Base-by-base conservation (phyloP, 2,888 invertebrate genomes). In the Tipula confusa region DNA sequence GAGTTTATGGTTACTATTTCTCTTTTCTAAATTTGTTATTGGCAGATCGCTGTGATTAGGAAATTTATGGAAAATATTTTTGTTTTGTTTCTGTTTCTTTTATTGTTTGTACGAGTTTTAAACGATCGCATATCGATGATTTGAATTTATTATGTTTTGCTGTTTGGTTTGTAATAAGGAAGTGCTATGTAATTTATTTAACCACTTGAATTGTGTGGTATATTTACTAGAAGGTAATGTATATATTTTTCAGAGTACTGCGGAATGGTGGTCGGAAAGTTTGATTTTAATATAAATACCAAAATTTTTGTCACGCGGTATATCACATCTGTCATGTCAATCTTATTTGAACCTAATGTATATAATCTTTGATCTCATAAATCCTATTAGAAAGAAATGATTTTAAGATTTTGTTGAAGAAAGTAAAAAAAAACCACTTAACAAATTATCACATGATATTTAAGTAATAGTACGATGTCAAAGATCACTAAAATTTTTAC, bases 41-140 rank as follows among this genome's bases (percentile, higher is more conserved):
- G 64, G 64, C 9, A 64, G 64, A 64, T 64, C n/a, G n/a, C 24
- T 64, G 64, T 64, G 64, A 64, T 64, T 64, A 64, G 64, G 64
- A 64, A 64, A 64, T 64, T 64, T 64, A 64, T 64, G 24, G 64
- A 64, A 64, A 64, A n/a, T 43, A 43, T 43, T 64, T 64, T 24
- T 64, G 11, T 64, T 13, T 38, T 43, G 43, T 43, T 43, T 5
- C 3, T 43, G 3, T 43, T 13, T 5, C 11, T 9, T 7, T 9
- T 36, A 36, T 36, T 36, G 36, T 43, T 43, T 43, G 43, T 64
- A 24, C n/a, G n/a, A n/a, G n/a, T n/a, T n/a, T 64, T 64, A 64
- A 64, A 24, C 64, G 64, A 64, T 64, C 64, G 64, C 9, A 64
- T 24, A 36, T 5, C 31, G 5, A 64, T 64, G 64, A 64, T 64